Evolutionary conservation across 2,888 invertebrate species (phyloP).

Genomic region (Drosophila leonis): DNA sequence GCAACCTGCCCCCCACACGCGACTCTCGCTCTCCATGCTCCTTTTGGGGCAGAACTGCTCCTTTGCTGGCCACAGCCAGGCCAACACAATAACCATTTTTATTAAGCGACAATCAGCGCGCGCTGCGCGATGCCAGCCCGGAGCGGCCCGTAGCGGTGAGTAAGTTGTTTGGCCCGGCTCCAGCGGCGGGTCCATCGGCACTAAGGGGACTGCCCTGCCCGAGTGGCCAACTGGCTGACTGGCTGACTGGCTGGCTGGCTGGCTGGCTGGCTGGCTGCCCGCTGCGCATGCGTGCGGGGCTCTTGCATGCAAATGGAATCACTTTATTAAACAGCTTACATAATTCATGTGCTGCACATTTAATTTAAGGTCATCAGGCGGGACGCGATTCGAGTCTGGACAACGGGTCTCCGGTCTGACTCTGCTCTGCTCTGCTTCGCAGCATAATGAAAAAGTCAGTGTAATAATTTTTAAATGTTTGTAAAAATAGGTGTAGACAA

Average conservation of each 20-base stretch:
- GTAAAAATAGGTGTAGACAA: conserved; percentile 83
- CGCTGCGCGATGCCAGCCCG: conserved; percentile 61
- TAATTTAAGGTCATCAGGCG: conserved; percentile 83
- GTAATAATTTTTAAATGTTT: conserved; percentile 82
- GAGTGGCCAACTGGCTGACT: conserved; percentile 48
- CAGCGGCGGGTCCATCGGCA: conserved; percentile 35
- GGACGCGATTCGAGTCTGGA: conserved; percentile 32
- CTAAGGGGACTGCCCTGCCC: conserved; percentile 48
- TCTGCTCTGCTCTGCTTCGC: conserved; percentile 28
- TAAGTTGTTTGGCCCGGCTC: conserved; percentile 47
- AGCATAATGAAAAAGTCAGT: conserved; percentile 80
- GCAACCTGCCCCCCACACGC: conserved; percentile 50
- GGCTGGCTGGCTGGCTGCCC: conserved; percentile 54
- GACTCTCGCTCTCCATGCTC: neutral
- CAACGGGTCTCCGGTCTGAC: conserved; percentile 25
- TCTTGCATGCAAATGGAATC: conserved; percentile 82
- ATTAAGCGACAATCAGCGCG: conserved; percentile 81
- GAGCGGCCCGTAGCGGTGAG: conserved; percentile 26
- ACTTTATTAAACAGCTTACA: conserved; percentile 84
- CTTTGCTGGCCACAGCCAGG: conserved; percentile 6
- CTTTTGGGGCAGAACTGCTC: conserved; percentile 8
- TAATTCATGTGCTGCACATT: conserved; percentile 84
- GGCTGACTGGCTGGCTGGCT: conserved; percentile 46
- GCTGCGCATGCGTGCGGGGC: conserved; percentile 81
- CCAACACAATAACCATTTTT: conserved; percentile 80